Evolutionary conservation across 2,888 invertebrate genomes (phyloP), one percentile per base, ranked within the genome.

Genomic region (Thyatira batis): DNA sequence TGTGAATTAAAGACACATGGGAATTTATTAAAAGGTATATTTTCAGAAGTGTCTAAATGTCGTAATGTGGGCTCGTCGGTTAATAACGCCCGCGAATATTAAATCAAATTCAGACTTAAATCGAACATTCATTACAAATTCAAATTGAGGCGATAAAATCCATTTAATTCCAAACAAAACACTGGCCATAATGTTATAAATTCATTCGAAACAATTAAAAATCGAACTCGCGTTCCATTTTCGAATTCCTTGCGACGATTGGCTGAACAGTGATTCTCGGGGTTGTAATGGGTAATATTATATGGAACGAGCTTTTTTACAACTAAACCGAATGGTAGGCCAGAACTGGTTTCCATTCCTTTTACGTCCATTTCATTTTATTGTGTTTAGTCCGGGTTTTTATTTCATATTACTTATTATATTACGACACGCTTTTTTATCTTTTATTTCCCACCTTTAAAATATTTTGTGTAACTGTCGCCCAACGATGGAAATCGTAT

Each of bases 231-330:
- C 77, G 84, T 84, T 88, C 86, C 85, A 84, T 87, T 87, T 85
- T 80, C 73, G 73, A 87, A 86, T 87, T 80, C 84, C 78, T 75
- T 59, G 72, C 78, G 72, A 72, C 78, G 84, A 89, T 89, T 87
- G 86, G 87, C 69, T 77, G 81, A 78, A 71, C 80, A 80, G 85
- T 86, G 87, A 86, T 89, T 88, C 87, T 85, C 85, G 75, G 87
- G 85, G 84, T 85, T 84, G 89, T 89, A 89, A 89, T 89, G 87
- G 89, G 86, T 82, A 89, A 90, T 91, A 88, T 88, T 89, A 87
- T 88, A 87, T 84, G 87, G 84, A 90, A 91, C 87, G 87, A 80
- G 84, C 81, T 79, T 89, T 89, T 91, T 91, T 89, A 91, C 86
- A 89, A 84, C 89, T 89, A 87, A 85, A 86, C 82, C 84, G 83